These are phyloP conservation scores for Malachius bipustulatus DNA, from an alignment of 2,888 invertebrate species.

Conservation along the genomic window DNA sequence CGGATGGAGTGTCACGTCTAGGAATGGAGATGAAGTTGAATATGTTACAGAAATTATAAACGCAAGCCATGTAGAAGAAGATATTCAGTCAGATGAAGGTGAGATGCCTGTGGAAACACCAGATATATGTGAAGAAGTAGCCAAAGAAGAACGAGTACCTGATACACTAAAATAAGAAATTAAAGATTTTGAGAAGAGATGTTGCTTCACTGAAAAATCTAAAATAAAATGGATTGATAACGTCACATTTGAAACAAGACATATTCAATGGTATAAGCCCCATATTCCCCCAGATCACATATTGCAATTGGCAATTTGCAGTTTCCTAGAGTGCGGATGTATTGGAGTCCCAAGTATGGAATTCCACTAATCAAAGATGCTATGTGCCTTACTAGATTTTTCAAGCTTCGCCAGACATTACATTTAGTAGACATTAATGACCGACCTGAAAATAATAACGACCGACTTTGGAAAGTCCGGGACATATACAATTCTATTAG, in stretches of 20 bases:
- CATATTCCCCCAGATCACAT: not conserved
- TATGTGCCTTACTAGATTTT: slow-evolving; percentile 1
- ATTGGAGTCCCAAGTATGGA: slow-evolving; percentile 1
- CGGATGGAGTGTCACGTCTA: no score
- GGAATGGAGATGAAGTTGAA: no score
- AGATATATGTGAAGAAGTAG: no score
- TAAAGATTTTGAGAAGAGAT: no score
- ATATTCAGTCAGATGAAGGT: no score
- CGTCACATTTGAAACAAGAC: slow-evolving; percentile 1
- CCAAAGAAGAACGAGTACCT: no score
- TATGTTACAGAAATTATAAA: no score
- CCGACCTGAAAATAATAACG: slow-evolving; percentile 3
- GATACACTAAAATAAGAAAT: no score
- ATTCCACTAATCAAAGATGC: not conserved
- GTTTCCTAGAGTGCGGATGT: not conserved
- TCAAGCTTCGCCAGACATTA: slow-evolving; percentile 2
- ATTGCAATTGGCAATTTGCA: slow-evolving; percentile 2
- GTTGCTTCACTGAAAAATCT: no score
- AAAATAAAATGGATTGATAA: no score
- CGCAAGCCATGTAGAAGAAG: no score
- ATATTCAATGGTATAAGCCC: not conserved
- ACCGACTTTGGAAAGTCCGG: not conserved
- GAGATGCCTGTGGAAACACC: no score
- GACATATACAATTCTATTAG: not conserved
- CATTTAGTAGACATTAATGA: slow-evolving; percentile 1